Base-by-base conservation (phyloP, 2,113 vertebrate species). In the Oreochromis spilurus region DNA sequence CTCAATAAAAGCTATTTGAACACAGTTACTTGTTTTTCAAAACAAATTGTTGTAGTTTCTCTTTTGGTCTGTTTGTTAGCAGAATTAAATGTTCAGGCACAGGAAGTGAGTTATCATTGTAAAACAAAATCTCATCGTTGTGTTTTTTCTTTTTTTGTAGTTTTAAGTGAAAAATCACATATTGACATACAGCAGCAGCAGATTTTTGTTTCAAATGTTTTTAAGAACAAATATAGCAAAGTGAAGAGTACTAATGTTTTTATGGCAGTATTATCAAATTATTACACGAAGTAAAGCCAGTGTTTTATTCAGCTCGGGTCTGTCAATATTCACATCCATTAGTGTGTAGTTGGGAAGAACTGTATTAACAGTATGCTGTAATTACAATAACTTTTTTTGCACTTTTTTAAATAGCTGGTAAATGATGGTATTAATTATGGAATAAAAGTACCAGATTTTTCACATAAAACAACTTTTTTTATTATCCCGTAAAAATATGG, bases 131-230 rank as follows among this genome's bases (percentile, higher is more conserved):
- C 60, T 65, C 31, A 65, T 65, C 9, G 0, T n/a, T 65, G 6
- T 4, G 6, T 4, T 9, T 19, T 57, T 14, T 62, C 16, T 60
- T 19, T 6, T 24, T 19, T 62, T 34, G 5, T 19, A 7, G 31
- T 11, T 36, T 36, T n/a, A 62, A 62, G 31, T 1, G 0, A 62
- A 62, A 0, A 0, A 11, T 62, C 11, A 36, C 31, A 62, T 1
- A 34, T 34, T 6, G 29, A 62, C 31, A 36, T 0, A 62, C 31
- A 36, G 16, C 26, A 60, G 29, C 31, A 36, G 29, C 17, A 62
- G 5, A 1, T 62, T 36, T 19, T n/a, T 62, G 11, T 19, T 62
- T 11, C 19, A 62, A 11, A 36, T 11, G 58, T 36, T 62, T 62
- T 62, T 62, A 36, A 62, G 16, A 34, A 19, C 58, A 62, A 36